Conservation (phyloP, 2,113 vertebrate genomes). For the Murina feae region DNA sequence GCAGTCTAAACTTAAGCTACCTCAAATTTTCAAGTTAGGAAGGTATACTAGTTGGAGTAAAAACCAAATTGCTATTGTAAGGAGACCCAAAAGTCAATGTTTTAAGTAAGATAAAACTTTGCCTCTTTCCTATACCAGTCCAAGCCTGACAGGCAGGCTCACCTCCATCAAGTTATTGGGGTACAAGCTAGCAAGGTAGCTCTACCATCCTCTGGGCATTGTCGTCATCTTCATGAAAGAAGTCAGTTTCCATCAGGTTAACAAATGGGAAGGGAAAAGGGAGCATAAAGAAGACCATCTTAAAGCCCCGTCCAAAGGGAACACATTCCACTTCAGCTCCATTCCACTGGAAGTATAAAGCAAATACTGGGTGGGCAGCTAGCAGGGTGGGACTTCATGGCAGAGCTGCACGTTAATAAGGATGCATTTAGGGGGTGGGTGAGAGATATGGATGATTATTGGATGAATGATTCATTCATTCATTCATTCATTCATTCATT, state of each 20-base stretch:
- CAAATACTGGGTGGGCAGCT: not conserved
- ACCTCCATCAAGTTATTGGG: too few relatives aligned
- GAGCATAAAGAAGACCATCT: not conserved
- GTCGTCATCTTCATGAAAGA: not conserved
- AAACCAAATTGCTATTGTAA: not conserved
- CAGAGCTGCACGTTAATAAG: not conserved
- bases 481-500: not conserved
- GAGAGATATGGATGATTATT: not conserved
- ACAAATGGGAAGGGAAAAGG: not conserved
- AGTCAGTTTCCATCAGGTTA: not conserved
- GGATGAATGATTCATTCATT: not conserved
- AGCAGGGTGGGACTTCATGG: not conserved
- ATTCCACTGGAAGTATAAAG: not conserved
- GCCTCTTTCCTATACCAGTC: not conserved
- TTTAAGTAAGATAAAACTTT: not conserved
- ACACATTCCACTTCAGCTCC: not conserved
- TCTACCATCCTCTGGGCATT: not conserved
- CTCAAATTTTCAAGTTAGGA: not conserved
- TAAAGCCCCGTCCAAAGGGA: not conserved
- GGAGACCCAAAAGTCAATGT: not conserved
- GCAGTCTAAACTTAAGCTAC: not conserved
- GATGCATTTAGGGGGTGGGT: not conserved
- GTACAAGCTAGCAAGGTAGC: not conserved
- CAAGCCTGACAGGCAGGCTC: not conserved
- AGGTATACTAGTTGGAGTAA: not conserved